phyloP scores from a whole-genome alignment of 2,888 invertebrate species.

The Melinopterus prodromus region DNA sequence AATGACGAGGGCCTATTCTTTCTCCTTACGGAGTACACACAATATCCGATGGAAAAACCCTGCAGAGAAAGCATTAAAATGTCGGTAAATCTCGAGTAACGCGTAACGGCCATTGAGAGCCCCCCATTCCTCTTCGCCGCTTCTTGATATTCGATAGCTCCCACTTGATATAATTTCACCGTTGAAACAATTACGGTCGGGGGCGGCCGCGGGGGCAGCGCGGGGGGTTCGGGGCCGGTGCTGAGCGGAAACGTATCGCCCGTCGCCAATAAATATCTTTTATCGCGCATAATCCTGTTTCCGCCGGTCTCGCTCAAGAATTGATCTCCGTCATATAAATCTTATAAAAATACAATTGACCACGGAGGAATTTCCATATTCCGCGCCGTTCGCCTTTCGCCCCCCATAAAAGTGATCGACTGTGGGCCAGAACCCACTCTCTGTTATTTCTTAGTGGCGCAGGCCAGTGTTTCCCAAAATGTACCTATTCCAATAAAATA shows the following conservation, averaged over 20 bases:
- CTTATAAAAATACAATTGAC: constrained; percentile 29
- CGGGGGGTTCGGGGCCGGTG: neutral
- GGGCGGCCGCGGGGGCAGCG: neutral
- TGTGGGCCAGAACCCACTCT: constrained; percentile 38
- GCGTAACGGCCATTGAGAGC: neutral
- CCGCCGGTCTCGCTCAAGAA: constrained; percentile 11
- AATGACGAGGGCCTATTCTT: neutral
- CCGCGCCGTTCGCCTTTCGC: constrained; percentile 9
- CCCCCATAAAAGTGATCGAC: constrained; percentile 59
- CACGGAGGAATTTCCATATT: constrained; percentile 30
- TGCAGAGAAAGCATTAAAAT: neutral
- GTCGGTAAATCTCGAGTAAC: constrained; percentile 4
- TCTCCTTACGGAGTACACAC: neutral
- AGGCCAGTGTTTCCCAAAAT: neutral
- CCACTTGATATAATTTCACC: constrained; percentile 11
- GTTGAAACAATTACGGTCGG: constrained; percentile 24
- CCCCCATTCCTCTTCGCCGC: constrained; percentile 8
- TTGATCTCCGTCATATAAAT: constrained; percentile 25
- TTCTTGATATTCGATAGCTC: constrained; percentile 20
- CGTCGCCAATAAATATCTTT: constrained; percentile 21
- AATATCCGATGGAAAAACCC: neutral
- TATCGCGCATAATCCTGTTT: constrained; percentile 14
- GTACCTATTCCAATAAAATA: neutral
- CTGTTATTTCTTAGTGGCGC: neutral
- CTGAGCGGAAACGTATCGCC: constrained; percentile 17